Evolutionary conservation across 2,888 invertebrate genomes (phyloP), one percentile per base, ranked within the genome.

Genomic region (Dusona sp.): DNA sequence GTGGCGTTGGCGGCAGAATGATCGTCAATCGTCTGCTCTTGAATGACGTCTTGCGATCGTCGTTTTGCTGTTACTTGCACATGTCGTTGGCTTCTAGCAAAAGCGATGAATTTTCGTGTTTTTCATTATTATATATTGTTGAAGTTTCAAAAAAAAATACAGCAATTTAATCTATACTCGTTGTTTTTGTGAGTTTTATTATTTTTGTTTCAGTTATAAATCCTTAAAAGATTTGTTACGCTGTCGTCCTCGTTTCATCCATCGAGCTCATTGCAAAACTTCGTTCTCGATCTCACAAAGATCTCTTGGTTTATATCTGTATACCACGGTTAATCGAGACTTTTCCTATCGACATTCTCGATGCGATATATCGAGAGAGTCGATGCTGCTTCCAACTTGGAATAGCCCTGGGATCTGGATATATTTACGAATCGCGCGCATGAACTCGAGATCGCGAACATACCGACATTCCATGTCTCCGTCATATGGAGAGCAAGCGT

Each of bases 241-340:
- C 65, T 22, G 65, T 65, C 48, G 79, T 82, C 73, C 78, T 72
- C 78, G 65, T 82, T 79, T 73, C 75, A 79, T 86, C 68, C 83
- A 33, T 75, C 74, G 70, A 45, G 11, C 9, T n/a, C 33, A 75
- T 86, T 86, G 79, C 79, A 36, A 86, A 86, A 79, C 48, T 65
- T 72, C 68, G 79, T 81, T 68, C 85, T 81, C 85, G 81, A 81
- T 85, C 81, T 54, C 72, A 78, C 72, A 48, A 72, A 81, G 70
- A 61, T 64, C 75, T 61, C 45, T 19, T 11, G 22, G 19, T 64
- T 29, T 11, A 16, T 29, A 29, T 16, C 16, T 29, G 29, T 13
- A 13, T 45, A 13, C 19, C 13, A 11, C n/a, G 16, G 13, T 48
- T 48, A 11, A 48, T 33, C 51, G 73, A 73, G 51, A 51, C 25